These are phyloP conservation scores for Coenobita brevimanus DNA, from an alignment of 1,140 invertebrate species.

Conservation along the genomic window DNA sequence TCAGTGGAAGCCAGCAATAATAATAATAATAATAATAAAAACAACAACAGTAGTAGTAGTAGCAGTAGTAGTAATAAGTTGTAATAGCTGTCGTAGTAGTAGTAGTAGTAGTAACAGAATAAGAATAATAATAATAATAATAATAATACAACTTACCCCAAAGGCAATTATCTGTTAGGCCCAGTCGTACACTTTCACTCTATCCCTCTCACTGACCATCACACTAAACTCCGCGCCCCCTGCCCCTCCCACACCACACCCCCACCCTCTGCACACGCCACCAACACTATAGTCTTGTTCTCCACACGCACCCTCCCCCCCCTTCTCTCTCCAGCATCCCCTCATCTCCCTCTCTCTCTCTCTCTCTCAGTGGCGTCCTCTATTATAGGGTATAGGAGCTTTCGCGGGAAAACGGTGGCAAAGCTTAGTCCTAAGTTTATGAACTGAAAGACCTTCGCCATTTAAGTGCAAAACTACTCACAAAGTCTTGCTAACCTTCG, in stretches of 20 bases:
- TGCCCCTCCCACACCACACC: neutral
- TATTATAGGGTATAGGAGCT: no score
- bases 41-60: no score
- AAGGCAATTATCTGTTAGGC: neutral
- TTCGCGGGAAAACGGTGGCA: neutral
- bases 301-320: neutral
- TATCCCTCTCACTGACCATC: neutral
- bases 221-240: neutral
- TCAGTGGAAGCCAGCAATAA: no score
- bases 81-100: no score
- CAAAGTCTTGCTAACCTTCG: no score
- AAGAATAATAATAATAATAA: neutral
- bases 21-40: no score
- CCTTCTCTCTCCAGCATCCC: no score
- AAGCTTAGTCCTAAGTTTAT: no score
- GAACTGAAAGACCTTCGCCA: no score
- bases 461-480: no score
- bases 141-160: neutral
- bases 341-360: neutral
- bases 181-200: neutral
- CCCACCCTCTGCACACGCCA: neutral
- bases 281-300: neutral
- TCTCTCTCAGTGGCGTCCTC: neutral
- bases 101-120: no score
- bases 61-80: no score